These are phyloP conservation scores for Agrilus mali DNA, from an alignment of 2,888 invertebrate genomes.

Conservation along the genomic window DNA sequence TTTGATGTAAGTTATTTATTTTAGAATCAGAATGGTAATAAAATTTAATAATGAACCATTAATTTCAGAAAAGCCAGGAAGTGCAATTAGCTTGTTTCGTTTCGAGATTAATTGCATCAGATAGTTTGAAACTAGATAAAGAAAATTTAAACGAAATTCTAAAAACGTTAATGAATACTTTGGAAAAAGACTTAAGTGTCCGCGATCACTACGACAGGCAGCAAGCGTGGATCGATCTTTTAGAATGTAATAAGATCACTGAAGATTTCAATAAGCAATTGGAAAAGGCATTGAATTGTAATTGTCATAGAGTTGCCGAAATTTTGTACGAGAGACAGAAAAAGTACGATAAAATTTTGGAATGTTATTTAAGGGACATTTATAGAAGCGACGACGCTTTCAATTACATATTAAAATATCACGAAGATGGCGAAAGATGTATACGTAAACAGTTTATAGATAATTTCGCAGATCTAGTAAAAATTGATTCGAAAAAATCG, in stretches of 20 bases:
- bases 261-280: constrained; percentile 46
- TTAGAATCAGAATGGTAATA: background rate
- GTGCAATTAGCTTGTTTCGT: constrained; percentile 31
- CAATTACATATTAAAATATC: constrained; percentile 39
- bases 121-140: constrained; percentile 28
- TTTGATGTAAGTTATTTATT: constrained; percentile 43
- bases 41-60: constrained; percentile 1
- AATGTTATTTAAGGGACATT: constrained; percentile 54
- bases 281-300: constrained; percentile 47
- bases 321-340: constrained; percentile 47
- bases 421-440: constrained; percentile 30
- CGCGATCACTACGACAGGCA: constrained; percentile 55
- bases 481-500: constrained; percentile 48
- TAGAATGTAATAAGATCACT: constrained; percentile 46
- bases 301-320: constrained; percentile 60
- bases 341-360: constrained; percentile 49
- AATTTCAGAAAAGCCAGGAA: constrained; percentile 40
- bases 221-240: constrained; percentile 57
- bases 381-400: constrained; percentile 49
- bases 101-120: constrained; percentile 26
- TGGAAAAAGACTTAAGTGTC: constrained; percentile 22
- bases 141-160: constrained; percentile 45
- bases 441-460: constrained; percentile 35
- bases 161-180: constrained; percentile 30
- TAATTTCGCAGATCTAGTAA: constrained; percentile 40